A percentile compares a stretch with the other conserved stretches of the same genome.
These are phyloP conservation scores for Oreotrochilus melanogaster DNA, from an alignment of 2,113 vertebrate species.

Conservation along the genomic window DNA sequence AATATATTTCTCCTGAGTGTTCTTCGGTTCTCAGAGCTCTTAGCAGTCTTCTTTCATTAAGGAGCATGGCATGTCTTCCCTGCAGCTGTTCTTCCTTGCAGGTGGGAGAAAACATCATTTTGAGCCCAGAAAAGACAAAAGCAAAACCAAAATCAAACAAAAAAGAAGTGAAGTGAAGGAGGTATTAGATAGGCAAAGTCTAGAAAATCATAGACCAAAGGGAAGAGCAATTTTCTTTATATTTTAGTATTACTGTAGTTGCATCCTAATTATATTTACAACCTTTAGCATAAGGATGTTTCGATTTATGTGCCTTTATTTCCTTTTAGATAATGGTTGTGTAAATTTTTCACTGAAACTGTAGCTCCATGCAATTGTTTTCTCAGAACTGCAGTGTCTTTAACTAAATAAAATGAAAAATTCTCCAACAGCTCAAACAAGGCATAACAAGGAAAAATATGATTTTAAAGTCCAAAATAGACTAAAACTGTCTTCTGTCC, in stretches of 20 bases:
- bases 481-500: not conserved
- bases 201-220: not conserved
- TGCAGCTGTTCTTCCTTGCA: not conserved
- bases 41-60: not conserved
- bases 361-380: not conserved
- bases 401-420: slow-evolving; percentile 12
- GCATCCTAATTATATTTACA: fast-evolving
- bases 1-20: not conserved
- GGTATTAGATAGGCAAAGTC: not conserved
- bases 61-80: not conserved
- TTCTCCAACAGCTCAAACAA: not conserved
- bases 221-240: not conserved
- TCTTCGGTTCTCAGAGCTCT: not conserved
- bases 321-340: not conserved
- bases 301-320: not conserved
- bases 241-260: not conserved
- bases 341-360: not conserved
- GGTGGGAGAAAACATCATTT: not conserved
- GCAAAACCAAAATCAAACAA: too few species aligned
- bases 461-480: slow-evolving; percentile 5
- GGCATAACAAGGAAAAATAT: not conserved
- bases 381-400: not conserved
- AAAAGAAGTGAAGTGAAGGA: fast-evolving
- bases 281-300: not conserved
- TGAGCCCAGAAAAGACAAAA: not conserved